These are phyloP conservation scores for Perca schrenkii DNA, from an alignment of 2,113 vertebrate species.

Conservation along the genomic window DNA sequence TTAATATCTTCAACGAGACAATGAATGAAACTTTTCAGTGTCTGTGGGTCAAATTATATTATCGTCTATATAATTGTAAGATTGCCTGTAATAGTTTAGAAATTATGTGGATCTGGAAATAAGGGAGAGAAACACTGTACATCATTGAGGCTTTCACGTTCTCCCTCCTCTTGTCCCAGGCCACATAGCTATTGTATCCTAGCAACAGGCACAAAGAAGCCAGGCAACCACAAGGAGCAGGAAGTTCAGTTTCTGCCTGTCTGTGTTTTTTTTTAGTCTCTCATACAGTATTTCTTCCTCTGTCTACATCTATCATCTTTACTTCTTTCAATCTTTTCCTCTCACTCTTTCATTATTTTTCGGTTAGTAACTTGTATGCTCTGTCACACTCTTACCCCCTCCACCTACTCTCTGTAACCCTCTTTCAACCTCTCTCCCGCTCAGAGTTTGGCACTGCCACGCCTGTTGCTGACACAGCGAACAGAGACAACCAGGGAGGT, in stretches of 20 bases:
- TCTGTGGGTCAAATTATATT: neutral
- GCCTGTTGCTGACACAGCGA: constrained; percentile 81
- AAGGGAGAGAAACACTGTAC: constrained; percentile 43
- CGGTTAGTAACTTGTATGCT: neutral
- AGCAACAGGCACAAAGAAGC: constrained; percentile 81
- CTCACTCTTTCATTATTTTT: neutral
- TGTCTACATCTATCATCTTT: neutral
- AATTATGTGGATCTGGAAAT: constrained; percentile 27
- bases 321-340: neutral
- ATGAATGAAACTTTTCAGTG: too few relatives aligned
- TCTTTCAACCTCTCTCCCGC: constrained; percentile 26
- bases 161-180: constrained; percentile 53
- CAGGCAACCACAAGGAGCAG: constrained; percentile 58
- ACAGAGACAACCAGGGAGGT: constrained; percentile 66
- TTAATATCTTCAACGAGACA: too few relatives aligned
- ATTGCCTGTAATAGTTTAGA: constrained; percentile 20
- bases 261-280: neutral
- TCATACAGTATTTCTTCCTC: neutral
- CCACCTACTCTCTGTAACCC: constrained; percentile 13
- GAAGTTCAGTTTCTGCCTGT: constrained; percentile 40
- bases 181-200: constrained; percentile 72
- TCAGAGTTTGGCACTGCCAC: constrained; percentile 70
- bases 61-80: constrained; percentile 10
- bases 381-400: neutral
- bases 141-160: constrained; percentile 49